phyloP scores from a whole-genome alignment of 2,113 vertebrate genomes.

The Cathartes aura region DNA sequence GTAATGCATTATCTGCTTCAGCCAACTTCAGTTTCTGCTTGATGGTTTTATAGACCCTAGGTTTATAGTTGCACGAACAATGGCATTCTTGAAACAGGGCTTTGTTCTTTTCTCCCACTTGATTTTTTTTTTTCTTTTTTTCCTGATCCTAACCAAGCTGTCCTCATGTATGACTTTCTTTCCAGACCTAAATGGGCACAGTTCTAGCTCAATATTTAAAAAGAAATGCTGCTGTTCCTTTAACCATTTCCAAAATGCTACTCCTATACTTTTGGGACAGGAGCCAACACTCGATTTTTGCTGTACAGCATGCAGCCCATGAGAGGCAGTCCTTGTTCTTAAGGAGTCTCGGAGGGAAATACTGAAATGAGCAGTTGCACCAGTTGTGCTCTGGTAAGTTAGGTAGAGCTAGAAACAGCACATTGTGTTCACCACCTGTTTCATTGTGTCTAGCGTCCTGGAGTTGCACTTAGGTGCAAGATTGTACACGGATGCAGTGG shows the following conservation, averaged over 20 bases:
- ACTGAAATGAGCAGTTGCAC: background rate
- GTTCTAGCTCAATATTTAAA: background rate
- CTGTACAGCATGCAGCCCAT: background rate
- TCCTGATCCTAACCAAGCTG: background rate
- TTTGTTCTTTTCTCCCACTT: background rate
- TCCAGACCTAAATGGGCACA: background rate
- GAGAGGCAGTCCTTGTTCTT: slow-evolving; percentile 6
- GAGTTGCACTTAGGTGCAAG: background rate
- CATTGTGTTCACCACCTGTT: background rate
- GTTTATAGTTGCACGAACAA: slow-evolving; percentile 46
- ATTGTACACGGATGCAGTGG: background rate
- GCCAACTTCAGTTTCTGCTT: slow-evolving; percentile 17
- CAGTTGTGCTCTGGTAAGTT: background rate
- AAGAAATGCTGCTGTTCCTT: slow-evolving; percentile 19
- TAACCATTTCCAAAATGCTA: slow-evolving; percentile 14
- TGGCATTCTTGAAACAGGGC: background rate
- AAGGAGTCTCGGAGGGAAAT: background rate
- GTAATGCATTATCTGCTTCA: slow-evolving; percentile 17
- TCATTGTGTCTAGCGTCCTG: background rate
- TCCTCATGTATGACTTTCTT: background rate
- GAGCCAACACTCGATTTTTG: slow-evolving; percentile 33
- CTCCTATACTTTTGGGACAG: background rate
- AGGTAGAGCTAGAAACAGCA: slow-evolving; percentile 1
- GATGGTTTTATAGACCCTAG: slow-evolving; percentile 48
- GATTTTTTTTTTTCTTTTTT: background rate